Conservation (phyloP, 2,113 vertebrate species). For the Aspidoscelis tigris region DNA sequence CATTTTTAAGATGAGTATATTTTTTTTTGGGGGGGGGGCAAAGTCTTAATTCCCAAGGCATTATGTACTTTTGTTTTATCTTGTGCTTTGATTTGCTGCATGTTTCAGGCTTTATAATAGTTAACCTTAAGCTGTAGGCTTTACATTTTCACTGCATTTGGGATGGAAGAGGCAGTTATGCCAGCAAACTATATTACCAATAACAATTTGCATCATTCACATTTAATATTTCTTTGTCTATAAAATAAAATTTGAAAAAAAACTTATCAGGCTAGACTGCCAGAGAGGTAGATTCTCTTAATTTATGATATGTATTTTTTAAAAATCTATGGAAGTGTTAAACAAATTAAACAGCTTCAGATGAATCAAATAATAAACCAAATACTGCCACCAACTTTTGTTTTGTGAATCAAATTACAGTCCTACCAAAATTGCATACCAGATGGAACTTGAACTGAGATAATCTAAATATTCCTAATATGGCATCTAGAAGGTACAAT, state of each 20-base stretch:
- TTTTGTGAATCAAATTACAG: conserved; percentile 9
- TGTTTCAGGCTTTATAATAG: conserved; percentile 29
- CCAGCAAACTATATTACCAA: conserved; percentile 44
- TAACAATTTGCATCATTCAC: conserved; percentile 43
- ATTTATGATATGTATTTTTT: conserved; percentile 24
- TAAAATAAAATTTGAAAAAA: conserved; percentile 27
- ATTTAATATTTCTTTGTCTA: conserved; percentile 35
- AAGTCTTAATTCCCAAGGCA: background rate
- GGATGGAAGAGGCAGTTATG: conserved; percentile 12
- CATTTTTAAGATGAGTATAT: conserved; percentile 6
- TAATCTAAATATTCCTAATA: conserved; percentile 20
- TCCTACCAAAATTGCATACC: background rate
- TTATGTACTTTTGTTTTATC: conserved; percentile 11
- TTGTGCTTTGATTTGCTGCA: conserved; percentile 31
- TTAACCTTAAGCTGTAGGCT: conserved; percentile 27
- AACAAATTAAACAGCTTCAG: background rate
- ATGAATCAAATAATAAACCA: background rate
- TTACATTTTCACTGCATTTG: conserved; percentile 30
- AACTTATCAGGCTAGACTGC: conserved; percentile 42
- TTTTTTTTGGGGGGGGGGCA: conserved; percentile 11
- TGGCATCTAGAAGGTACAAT: background rate
- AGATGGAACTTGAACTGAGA: background rate
- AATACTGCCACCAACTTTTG: background rate
- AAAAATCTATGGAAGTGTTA: background rate
- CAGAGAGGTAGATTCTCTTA: conserved; percentile 58